These are phyloP conservation scores for Homalodisca vitripennis DNA, from an alignment of 1,140 invertebrate species.

Conservation along the genomic window DNA sequence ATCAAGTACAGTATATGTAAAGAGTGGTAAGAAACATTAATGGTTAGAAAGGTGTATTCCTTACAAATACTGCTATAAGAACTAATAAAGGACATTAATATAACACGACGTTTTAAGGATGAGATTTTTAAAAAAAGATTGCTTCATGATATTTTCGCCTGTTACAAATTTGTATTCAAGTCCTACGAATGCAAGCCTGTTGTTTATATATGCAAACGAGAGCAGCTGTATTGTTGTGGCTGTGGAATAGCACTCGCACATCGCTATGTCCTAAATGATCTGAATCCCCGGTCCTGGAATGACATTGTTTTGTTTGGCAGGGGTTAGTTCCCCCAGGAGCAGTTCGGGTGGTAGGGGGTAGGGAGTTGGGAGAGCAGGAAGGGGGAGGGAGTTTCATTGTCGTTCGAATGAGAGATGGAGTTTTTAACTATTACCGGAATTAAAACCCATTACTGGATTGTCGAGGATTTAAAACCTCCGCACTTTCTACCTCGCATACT, in stretches of 20 bases:
- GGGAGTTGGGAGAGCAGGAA: too few species aligned
- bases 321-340: constrained; percentile 25
- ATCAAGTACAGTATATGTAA: too few species aligned
- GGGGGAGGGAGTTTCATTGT: constrained; percentile 15
- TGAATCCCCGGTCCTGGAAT: constrained; percentile 2
- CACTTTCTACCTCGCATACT: not conserved
- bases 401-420: constrained; percentile 22
- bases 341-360: too few species aligned
- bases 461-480: constrained; percentile 1
- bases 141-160: too few species aligned
- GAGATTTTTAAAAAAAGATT: too few species aligned
- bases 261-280: not conserved
- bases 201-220: not conserved
- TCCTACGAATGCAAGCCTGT: too few species aligned
- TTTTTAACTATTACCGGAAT: constrained; percentile 27
- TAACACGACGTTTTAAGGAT: too few species aligned
- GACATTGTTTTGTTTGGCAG: constrained; percentile 26
- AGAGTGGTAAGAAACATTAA: too few species aligned
- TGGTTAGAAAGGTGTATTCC: too few species aligned
- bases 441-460: constrained; percentile 24
- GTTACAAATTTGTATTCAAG: not conserved
- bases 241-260: not conserved
- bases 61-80: too few species aligned
- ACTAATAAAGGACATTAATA: too few species aligned
- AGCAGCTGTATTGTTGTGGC: not conserved